A percentile compares a stretch with the other conserved stretches of the same genome.
These are phyloP conservation scores for Bombycilla garrulus DNA, from an alignment of 2,113 vertebrate genomes.

Conservation along the genomic window DNA sequence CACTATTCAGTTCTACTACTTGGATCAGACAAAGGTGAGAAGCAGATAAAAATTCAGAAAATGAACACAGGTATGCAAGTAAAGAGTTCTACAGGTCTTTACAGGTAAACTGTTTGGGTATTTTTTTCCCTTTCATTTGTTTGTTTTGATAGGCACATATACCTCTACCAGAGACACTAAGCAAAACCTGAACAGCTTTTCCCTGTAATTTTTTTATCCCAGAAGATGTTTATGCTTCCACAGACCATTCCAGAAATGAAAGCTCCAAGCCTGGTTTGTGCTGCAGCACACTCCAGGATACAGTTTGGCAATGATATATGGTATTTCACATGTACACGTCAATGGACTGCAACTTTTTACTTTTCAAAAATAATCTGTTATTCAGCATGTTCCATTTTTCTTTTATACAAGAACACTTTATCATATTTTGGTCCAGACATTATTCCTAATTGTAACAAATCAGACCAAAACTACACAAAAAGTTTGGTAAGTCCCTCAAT, in stretches of 20 bases:
- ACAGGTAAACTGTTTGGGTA: background rate
- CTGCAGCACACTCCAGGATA: background rate
- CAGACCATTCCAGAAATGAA: background rate
- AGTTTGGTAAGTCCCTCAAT: background rate
- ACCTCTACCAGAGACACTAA: background rate
- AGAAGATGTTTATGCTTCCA: background rate
- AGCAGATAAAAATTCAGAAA: background rate
- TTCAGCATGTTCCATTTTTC: background rate
- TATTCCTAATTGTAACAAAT: background rate
- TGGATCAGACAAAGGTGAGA: background rate
- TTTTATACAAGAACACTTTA: background rate
- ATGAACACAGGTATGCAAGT: background rate
- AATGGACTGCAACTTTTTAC: background rate
- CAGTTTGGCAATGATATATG: background rate
- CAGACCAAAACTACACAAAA: background rate
- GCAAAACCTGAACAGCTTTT: background rate
- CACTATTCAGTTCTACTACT: background rate
- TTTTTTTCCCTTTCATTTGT: background rate
- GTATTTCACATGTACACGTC: background rate
- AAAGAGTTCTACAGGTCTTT: background rate
- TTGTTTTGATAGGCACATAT: background rate
- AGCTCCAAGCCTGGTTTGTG: background rate
- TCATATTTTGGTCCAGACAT: background rate
- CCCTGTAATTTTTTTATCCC: background rate
- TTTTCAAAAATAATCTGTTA: background rate